Percentiles rank a stretch among this genome's conserved stretches.
Conservation (phyloP, 2,888 invertebrate genomes). For the Timema podura region DNA sequence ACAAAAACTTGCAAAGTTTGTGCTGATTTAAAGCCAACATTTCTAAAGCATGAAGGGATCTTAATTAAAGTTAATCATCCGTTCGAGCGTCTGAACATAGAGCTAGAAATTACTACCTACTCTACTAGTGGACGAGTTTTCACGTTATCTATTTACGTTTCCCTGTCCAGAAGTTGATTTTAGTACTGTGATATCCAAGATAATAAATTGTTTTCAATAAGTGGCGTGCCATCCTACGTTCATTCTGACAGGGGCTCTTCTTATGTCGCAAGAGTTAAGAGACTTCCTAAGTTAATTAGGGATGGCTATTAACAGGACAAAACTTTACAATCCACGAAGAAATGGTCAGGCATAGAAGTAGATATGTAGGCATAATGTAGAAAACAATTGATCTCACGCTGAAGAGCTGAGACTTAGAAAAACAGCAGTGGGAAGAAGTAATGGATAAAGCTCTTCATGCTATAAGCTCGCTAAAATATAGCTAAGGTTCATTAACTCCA, state of each 20-base stretch:
- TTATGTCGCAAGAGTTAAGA: background rate
- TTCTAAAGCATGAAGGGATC: background rate
- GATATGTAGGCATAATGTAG: conserved; percentile 11
- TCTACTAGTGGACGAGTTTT: background rate
- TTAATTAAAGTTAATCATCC: background rate
- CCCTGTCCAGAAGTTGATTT: background rate
- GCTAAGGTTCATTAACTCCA: conserved; percentile 28
- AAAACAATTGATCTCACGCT: conserved; percentile 14
- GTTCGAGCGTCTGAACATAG: background rate
- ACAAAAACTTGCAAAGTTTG: background rate
- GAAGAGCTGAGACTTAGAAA: background rate
- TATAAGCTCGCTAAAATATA: conserved; percentile 24
- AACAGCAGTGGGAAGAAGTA: conserved; percentile 13
- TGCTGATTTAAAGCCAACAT: background rate
- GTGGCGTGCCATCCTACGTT: background rate
- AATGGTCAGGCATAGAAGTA: conserved; percentile 16
- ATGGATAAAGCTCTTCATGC: conserved; percentile 17
- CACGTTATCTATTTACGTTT: background rate
- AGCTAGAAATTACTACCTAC: background rate
- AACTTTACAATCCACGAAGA: no score
- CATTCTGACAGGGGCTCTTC: background rate
- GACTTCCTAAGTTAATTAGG: background rate
- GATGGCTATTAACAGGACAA: background rate
- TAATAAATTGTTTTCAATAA: background rate
- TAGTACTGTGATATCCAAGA: background rate